Conservation (phyloP, 2,797 vertebrate species). For the Gastrophryne carolinensis region DNA sequence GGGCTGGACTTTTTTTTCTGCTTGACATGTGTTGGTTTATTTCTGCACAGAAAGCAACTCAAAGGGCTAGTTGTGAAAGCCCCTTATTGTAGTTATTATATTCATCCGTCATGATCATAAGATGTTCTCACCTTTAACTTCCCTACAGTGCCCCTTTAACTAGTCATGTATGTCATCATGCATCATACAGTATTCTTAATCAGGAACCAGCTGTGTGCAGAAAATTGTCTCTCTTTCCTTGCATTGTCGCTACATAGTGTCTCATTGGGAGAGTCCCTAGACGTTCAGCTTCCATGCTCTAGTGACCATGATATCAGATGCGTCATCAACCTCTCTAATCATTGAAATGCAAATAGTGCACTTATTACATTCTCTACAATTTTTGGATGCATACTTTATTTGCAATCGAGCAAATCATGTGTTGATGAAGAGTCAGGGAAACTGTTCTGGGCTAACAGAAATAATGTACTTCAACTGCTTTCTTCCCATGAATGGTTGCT, state of each 20-base stretch:
- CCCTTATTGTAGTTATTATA: too few species aligned
- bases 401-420: slow-evolving; percentile 40
- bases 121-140: too few species aligned
- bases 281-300: not conserved
- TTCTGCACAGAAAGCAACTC: too few species aligned
- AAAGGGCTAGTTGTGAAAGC: too few species aligned
- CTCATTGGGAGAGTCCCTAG: not conserved
- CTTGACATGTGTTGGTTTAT: too few species aligned
- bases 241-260: not conserved
- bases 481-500: slow-evolving; percentile 28
- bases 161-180: too few species aligned
- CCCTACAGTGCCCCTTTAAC: too few species aligned
- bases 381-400: slow-evolving; percentile 28
- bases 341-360: slow-evolving; percentile 39
- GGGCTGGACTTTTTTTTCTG: too few species aligned
- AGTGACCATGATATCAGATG: slow-evolving; percentile 15
- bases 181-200: too few species aligned
- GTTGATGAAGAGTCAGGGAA: slow-evolving; percentile 40
- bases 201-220: too few species aligned
- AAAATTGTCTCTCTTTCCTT: too few species aligned
- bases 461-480: slow-evolving; percentile 18
- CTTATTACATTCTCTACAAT: slow-evolving; percentile 15
- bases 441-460: slow-evolving; percentile 26
- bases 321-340: slow-evolving; percentile 21
- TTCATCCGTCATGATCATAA: too few species aligned